phyloP scores from a whole-genome alignment of 1,140 invertebrate genomes.

The Cyrtorhinus lividipennis region DNA sequence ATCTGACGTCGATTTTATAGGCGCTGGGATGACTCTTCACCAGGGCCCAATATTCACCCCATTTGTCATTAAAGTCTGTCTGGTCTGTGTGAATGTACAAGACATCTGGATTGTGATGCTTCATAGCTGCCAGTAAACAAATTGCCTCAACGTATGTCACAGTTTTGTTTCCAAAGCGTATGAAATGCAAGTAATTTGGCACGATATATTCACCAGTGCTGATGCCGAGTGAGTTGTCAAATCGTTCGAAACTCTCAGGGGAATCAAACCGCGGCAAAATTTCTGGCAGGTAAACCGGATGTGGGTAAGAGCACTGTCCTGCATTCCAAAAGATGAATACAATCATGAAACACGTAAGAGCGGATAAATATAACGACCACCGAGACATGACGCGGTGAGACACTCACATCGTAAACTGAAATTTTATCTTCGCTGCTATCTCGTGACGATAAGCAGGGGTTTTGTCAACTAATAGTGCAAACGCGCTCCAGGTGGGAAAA shows the following conservation, averaged over 20 bases:
- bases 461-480: too few relatives aligned
- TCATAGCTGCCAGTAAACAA: constrained; percentile 21
- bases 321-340: too few relatives aligned
- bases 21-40: neutral
- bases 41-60: constrained; percentile 2
- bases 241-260: constrained; percentile 11
- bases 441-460: too few relatives aligned
- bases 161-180: constrained; percentile 15
- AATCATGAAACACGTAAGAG: too few relatives aligned
- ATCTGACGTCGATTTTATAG: constrained; percentile 10
- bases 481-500: too few relatives aligned
- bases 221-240: constrained; percentile 23
- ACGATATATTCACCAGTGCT: constrained; percentile 20
- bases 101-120: constrained; percentile 23
- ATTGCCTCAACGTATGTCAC: constrained; percentile 20
- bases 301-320: too few relatives aligned
- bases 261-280: too few relatives aligned
- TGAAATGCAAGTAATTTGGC: constrained; percentile 23
- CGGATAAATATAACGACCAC: too few relatives aligned
- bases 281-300: too few relatives aligned
- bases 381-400: too few relatives aligned
- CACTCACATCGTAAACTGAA: too few relatives aligned
- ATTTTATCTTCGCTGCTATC: too few relatives aligned
- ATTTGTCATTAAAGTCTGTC: neutral
- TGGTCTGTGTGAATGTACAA: constrained; percentile 24